These are phyloP conservation scores for Plagodis dolabraria DNA, from an alignment of 2,888 invertebrate species.

Conservation along the genomic window DNA sequence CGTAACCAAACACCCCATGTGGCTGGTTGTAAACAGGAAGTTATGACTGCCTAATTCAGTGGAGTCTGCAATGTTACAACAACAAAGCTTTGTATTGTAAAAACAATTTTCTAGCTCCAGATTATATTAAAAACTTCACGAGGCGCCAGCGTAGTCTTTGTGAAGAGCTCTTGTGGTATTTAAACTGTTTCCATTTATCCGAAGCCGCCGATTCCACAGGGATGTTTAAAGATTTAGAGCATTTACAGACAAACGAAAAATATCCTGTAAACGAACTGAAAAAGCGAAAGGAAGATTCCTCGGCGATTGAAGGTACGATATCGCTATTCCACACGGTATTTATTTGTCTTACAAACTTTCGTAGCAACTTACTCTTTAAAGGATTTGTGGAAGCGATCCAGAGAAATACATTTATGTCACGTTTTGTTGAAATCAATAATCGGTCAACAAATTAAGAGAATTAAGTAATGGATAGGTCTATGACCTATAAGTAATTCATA, in stretches of 20 bases:
- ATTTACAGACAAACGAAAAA: conserved; percentile 63
- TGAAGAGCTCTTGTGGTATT: conserved; percentile 59
- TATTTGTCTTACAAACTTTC: conserved; percentile 59
- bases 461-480: conserved; percentile 78
- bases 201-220: conserved; percentile 58
- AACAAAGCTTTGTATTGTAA: background rate
- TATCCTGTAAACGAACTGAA: conserved; percentile 44
- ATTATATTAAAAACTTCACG: conserved; percentile 66
- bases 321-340: conserved; percentile 51
- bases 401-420: conserved; percentile 29
- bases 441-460: conserved; percentile 57
- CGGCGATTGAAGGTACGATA: conserved; percentile 49
- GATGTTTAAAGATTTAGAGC: conserved; percentile 67
- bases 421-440: conserved; percentile 47
- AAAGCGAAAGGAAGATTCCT: conserved; percentile 58
- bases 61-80: conserved; percentile 5
- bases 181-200: conserved; percentile 63
- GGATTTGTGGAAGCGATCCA: conserved; percentile 30
- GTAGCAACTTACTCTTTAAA: conserved; percentile 27
- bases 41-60: conserved; percentile 7
- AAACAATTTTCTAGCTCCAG: conserved; percentile 16
- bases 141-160: conserved; percentile 60
- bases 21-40: conserved; percentile 27
- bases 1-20: conserved; percentile 11
- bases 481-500: conserved; percentile 83